These are phyloP conservation scores for Morpho deidamia DNA, from an alignment of 2,888 invertebrate species.

Conservation along the genomic window DNA sequence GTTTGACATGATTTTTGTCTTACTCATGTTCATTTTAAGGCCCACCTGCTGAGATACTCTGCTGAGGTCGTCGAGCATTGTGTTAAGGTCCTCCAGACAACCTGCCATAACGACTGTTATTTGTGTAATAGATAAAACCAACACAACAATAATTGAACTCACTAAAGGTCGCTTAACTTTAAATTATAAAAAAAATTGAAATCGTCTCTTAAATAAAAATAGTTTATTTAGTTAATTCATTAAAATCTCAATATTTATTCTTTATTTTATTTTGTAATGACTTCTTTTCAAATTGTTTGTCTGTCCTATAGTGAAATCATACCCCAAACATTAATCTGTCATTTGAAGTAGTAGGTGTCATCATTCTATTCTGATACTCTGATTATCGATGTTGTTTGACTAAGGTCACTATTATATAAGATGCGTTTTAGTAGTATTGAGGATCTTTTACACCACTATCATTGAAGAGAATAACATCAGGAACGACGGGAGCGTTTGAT, in stretches of 20 bases:
- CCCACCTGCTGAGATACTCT: no score
- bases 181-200: no score
- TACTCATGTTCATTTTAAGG: no score
- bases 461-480: background rate
- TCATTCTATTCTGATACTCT: background rate
- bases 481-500: background rate
- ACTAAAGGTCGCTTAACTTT: no score
- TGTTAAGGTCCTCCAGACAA: no score
- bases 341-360: constrained; percentile 3
- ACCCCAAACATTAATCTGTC: constrained; percentile 13
- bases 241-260: background rate
- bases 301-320: constrained; percentile 4
- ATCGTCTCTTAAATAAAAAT: no score
- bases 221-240: no score
- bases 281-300: constrained; percentile 1
- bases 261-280: constrained; percentile 1
- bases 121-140: constrained; percentile 46
- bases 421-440: constrained; percentile 1
- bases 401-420: constrained; percentile 1
- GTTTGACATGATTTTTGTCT: no score
- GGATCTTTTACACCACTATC: constrained; percentile 14
- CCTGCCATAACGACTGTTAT: constrained; percentile 48
- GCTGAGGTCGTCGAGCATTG: no score
- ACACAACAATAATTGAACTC: constrained; percentile 55
- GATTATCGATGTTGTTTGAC: background rate